Percentiles rank a stretch among this genome's conserved stretches.
phyloP scores from a whole-genome alignment of 2,113 vertebrate species.

The Paramormyrops kingsleyae region DNA sequence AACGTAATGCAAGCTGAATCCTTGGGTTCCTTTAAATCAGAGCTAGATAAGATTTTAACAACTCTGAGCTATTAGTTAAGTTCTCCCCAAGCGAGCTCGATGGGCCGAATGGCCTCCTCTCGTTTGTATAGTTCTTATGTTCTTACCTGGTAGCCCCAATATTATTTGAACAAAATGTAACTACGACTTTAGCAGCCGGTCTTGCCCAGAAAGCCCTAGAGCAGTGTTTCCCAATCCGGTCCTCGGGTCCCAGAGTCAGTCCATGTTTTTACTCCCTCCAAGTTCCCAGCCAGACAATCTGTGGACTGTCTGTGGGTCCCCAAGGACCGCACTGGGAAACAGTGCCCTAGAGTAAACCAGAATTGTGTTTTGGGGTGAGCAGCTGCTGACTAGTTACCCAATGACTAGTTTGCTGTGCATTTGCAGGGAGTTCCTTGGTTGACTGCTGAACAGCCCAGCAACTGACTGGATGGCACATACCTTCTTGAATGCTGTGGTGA shows the following conservation, averaged over 20 bases:
- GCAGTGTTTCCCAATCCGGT: neutral
- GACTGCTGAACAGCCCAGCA: neutral
- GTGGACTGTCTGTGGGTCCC: neutral
- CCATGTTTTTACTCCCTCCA: neutral
- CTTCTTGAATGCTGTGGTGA: slow-evolving; percentile 96
- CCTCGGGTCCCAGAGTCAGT: neutral
- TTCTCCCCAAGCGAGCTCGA: too few relatives aligned
- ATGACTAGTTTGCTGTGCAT: neutral
- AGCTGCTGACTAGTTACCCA: neutral
- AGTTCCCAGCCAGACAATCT: neutral
- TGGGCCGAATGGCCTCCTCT: too few relatives aligned
- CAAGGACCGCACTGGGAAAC: neutral
- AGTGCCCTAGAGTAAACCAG: neutral
- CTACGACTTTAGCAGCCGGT: neutral
- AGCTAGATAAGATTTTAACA: too few relatives aligned
- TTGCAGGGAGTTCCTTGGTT: neutral
- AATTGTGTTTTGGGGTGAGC: neutral
- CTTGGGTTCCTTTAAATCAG: too few relatives aligned
- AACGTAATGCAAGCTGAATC: too few relatives aligned
- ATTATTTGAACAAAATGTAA: neutral
- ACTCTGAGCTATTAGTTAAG: too few relatives aligned
- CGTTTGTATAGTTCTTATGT: too few relatives aligned
- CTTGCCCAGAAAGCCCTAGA: neutral
- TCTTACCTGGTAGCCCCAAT: neutral
- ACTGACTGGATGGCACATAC: slow-evolving; percentile 41